A percentile compares a stretch with the other conserved stretches of the same genome.
Evolutionary conservation across 2,797 vertebrate genomes (phyloP).

Genomic region (Tokudaia tokunoshimensis): DNA sequence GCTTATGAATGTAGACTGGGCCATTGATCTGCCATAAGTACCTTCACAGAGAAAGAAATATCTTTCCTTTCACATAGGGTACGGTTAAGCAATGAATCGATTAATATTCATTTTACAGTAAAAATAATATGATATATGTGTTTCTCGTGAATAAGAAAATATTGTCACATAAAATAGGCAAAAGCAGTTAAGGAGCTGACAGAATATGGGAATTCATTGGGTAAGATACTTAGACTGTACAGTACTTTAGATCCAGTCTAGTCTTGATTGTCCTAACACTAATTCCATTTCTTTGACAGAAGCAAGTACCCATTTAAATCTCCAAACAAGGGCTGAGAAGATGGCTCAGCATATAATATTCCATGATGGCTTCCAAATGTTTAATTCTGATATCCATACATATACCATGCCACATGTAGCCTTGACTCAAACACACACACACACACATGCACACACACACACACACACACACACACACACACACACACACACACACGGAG

Average conservation of each 20-base stretch:
- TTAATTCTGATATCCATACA: background rate
- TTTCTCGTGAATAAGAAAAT: background rate
- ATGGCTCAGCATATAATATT: background rate
- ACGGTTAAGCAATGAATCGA: background rate
- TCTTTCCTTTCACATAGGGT: background rate
- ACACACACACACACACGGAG: background rate
- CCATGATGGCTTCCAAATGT: background rate
- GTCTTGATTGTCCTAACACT: background rate
- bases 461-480: background rate
- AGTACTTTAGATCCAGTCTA: background rate
- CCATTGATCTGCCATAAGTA: background rate
- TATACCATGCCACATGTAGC: background rate
- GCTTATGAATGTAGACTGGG: too few species aligned
- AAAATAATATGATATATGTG: background rate
- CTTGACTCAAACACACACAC: background rate
- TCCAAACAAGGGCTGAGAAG: background rate
- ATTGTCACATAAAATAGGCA: background rate
- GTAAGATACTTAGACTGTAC: background rate
- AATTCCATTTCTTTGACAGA: background rate
- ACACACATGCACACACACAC: background rate
- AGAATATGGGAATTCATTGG: too few species aligned
- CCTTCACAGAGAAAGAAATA: background rate
- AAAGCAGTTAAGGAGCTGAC: background rate
- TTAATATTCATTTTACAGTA: conserved; percentile 39
- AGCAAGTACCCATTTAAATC: background rate